Conservation (phyloP, 2,888 invertebrate genomes). For the Mythimna lalbum region DNA sequence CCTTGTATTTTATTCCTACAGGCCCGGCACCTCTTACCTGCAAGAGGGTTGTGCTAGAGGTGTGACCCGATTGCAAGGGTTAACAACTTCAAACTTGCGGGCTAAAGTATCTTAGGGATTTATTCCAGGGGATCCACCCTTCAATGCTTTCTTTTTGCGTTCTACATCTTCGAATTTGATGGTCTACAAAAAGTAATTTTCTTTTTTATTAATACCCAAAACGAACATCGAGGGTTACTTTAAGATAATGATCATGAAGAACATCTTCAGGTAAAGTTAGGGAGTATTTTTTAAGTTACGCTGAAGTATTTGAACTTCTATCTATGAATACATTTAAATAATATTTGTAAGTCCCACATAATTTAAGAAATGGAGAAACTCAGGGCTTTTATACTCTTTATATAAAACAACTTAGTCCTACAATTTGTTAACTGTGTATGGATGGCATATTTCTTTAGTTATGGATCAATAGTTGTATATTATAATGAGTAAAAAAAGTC, state of each 20-base stretch:
- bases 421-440: neutral
- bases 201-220: conserved; percentile 48
- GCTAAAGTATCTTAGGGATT: conserved; percentile 90
- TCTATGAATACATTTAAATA: conserved; percentile 24
- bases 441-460: conserved; percentile 1
- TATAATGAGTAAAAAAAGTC: conserved; percentile 22
- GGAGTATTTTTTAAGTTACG: conserved; percentile 52
- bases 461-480: neutral
- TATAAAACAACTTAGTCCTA: conserved; percentile 5
- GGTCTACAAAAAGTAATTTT: conserved; percentile 75
- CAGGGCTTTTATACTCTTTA: conserved; percentile 34
- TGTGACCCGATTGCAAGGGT: conserved; percentile 91
- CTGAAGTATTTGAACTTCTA: conserved; percentile 32
- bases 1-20: conserved; percentile 91
- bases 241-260: conserved; percentile 66
- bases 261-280: conserved; percentile 65
- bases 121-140: conserved; percentile 85
- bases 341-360: conserved; percentile 14
- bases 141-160: conserved; percentile 75
- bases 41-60: conserved; percentile 91
- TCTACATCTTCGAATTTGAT: conserved; percentile 72
- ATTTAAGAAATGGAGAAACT: conserved; percentile 16
- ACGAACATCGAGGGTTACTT: conserved; percentile 78
- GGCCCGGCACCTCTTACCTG: conserved; percentile 91
- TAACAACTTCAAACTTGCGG: conserved; percentile 91